These are phyloP conservation scores for Helarctos malayanus DNA, from an alignment of 2,797 vertebrate species.

Conservation along the genomic window DNA sequence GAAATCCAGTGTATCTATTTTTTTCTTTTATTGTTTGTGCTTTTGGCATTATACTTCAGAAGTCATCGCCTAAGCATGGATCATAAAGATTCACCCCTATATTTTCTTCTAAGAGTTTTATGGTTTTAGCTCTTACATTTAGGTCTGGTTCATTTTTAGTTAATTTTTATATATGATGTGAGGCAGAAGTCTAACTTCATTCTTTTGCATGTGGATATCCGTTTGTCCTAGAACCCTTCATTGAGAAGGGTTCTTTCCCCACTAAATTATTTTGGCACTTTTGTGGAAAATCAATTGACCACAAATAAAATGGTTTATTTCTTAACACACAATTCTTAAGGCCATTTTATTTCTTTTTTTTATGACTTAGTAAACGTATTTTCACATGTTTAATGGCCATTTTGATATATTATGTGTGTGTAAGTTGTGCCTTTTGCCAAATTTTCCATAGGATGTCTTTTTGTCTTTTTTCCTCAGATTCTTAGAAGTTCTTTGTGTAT, in stretches of 20 bases:
- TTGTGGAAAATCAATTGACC: not conserved
- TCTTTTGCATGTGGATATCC: not conserved
- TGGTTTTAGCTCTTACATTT: not conserved
- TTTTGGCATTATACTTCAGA: not conserved
- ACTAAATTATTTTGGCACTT: not conserved
- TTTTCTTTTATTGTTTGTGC: not conserved
- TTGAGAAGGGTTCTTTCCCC: not conserved
- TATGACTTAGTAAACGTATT: not conserved
- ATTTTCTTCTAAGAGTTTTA: not conserved
- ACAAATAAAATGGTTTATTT: not conserved
- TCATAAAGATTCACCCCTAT: not conserved
- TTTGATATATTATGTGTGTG: not conserved
- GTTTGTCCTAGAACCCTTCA: not conserved
- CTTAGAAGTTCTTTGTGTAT: not conserved
- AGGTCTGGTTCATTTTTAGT: not conserved
- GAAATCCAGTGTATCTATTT: not conserved
- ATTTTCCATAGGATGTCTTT: not conserved
- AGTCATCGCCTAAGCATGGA: not conserved
- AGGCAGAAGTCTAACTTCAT: not conserved
- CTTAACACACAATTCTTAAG: not conserved
- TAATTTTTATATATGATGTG: not conserved
- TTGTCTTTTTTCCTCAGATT: not conserved
- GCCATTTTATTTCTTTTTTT: conserved; percentile 4
- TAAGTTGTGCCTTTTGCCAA: not conserved
- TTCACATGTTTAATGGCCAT: not conserved